Evolutionary conservation across 2,888 invertebrate genomes (phyloP).

Genomic region (Temnothorax ravouxi): DNA sequence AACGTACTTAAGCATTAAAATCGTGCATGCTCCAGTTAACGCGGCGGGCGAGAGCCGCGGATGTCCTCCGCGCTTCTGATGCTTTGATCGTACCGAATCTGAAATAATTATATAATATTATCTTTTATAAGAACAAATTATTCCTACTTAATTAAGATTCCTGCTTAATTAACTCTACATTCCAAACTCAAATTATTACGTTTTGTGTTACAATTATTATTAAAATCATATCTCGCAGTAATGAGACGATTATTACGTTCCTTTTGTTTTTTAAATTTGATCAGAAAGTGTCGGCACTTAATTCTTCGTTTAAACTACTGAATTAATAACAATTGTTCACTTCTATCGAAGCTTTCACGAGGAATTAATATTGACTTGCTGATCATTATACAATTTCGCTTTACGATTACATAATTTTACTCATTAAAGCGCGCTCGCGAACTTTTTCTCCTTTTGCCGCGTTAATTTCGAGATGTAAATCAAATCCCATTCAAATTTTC

Average conservation of each 20-base stretch:
- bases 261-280: not conserved
- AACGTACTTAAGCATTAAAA: constrained; percentile 11
- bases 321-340: not conserved
- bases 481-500: constrained; percentile 1
- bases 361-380: not conserved
- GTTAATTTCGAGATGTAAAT: not conserved
- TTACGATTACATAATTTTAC: not conserved
- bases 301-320: not conserved
- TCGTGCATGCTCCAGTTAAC: not conserved
- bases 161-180: not conserved
- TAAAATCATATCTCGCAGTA: not conserved
- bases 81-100: not conserved
- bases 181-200: not conserved
- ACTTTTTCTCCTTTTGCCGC: too few relatives aligned
- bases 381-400: not conserved
- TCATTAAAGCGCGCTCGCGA: too few relatives aligned
- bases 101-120: not conserved
- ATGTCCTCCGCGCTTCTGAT: not conserved
- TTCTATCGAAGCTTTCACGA: not conserved
- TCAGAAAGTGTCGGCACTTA: not conserved
- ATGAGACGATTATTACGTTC: not conserved
- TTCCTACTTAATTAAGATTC: not conserved
- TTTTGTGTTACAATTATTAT: not conserved
- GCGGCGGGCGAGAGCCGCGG: not conserved
- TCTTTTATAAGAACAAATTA: not conserved